Percentiles rank a stretch among this genome's conserved stretches.
Conservation (phyloP, 2,888 invertebrate species). For the Mythimna albipuncta region DNA sequence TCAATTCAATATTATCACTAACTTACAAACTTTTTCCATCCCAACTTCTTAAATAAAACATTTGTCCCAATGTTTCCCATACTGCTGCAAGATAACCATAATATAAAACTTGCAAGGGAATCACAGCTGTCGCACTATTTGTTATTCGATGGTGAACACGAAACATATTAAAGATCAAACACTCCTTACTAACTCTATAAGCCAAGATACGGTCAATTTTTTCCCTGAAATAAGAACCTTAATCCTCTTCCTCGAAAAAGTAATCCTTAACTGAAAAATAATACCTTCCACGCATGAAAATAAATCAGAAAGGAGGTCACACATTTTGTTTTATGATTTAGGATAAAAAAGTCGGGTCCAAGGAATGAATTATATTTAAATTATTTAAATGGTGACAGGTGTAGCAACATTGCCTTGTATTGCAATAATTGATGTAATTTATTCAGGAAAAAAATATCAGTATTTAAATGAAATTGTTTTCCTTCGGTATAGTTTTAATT, state of each 20-base stretch:
- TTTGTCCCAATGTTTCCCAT: conserved; percentile 14
- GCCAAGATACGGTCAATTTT: not conserved
- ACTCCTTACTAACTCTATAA: not conserved
- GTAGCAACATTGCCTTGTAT: too few species aligned
- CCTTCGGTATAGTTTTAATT: too few species aligned
- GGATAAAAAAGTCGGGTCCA: too few species aligned
- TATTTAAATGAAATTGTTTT: too few species aligned
- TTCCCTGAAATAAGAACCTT: conserved; percentile 7
- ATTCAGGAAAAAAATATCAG: too few species aligned
- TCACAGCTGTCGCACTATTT: conserved; percentile 7
- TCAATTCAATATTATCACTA: not conserved
- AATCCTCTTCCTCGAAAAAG: conserved; percentile 4
- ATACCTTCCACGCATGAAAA: not conserved
- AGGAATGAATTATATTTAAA: too few species aligned
- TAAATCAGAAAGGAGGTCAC: not conserved
- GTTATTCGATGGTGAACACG: conserved; percentile 1
- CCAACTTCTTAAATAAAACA: conserved; percentile 19
- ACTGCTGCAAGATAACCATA: conserved; percentile 16
- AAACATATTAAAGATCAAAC: not conserved
- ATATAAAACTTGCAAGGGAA: not conserved
- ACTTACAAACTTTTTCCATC: conserved; percentile 13
- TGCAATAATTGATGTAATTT: too few species aligned
- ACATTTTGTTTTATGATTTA: too few species aligned
- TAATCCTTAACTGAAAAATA: conserved; percentile 11
- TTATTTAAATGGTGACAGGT: too few species aligned